Percentiles rank a stretch among this genome's conserved stretches.
Conservation (phyloP, 1,140 invertebrate genomes). For the Theocolax elegans region DNA sequence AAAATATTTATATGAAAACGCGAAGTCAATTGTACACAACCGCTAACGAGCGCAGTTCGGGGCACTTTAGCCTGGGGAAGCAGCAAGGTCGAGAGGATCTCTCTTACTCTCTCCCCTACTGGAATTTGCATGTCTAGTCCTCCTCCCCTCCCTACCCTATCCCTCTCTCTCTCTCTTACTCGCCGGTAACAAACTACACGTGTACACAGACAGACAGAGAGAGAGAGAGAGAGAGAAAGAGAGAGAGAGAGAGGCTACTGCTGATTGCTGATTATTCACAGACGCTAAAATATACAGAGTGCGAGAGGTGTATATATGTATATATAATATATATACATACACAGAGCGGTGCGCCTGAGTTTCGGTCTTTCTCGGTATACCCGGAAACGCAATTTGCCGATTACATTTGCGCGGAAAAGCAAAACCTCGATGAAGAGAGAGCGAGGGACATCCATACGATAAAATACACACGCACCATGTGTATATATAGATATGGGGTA, state of each 20-base stretch:
- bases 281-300: slow-evolving; percentile 49
- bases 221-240: slow-evolving; percentile 9
- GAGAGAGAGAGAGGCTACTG: slow-evolving; percentile 29
- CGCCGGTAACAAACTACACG: background rate
- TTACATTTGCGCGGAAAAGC: slow-evolving; percentile 38
- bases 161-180: slow-evolving; percentile 11
- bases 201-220: slow-evolving; percentile 31
- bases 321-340: no score
- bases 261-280: slow-evolving; percentile 56
- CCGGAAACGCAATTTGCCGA: slow-evolving; percentile 39
- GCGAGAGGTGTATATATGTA: no score
- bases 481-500: no score
- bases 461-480: no score
- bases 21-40: slow-evolving; percentile 6
- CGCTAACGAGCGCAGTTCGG: slow-evolving; percentile 32
- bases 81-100: background rate
- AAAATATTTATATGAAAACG: background rate
- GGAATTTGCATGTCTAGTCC: slow-evolving; percentile 39
- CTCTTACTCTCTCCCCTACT: background rate
- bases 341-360: no score
- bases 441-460: no score
- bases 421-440: background rate
- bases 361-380: background rate
- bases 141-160: background rate
- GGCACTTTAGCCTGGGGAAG: slow-evolving; percentile 16